phyloP scores from a whole-genome alignment of 1,140 invertebrate genomes.

The Drosophila rhopaloa region DNA sequence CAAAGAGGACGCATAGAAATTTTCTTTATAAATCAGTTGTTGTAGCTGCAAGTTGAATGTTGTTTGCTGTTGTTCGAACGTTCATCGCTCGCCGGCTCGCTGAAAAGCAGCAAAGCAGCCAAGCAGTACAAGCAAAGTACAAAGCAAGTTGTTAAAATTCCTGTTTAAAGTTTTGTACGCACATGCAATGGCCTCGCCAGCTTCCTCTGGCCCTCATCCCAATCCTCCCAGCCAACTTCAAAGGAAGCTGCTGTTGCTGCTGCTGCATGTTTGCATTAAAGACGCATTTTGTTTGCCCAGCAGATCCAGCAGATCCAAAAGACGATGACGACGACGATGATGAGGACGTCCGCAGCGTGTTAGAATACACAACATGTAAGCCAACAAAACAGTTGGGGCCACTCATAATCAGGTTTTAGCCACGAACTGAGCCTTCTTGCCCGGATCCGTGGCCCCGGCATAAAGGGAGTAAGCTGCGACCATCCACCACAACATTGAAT shows the following conservation, averaged over 20 bases:
- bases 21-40: slow-evolving; percentile 82
- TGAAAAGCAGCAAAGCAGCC: slow-evolving; percentile 32
- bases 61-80: slow-evolving; percentile 56
- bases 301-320: slow-evolving; percentile 37
- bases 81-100: slow-evolving; percentile 19
- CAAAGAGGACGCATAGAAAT: slow-evolving; percentile 70
- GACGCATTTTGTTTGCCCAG: slow-evolving; percentile 80
- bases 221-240: slow-evolving; percentile 45
- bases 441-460: slow-evolving; percentile 34
- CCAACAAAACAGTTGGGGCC: slow-evolving; percentile 68
- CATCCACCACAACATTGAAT: slow-evolving; percentile 10
- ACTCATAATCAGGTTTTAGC: slow-evolving; percentile 82
- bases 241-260: slow-evolving; percentile 71
- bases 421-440: slow-evolving; percentile 20
- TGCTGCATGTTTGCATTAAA: slow-evolving; percentile 81
- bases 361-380: slow-evolving; percentile 79
- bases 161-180: slow-evolving; percentile 83
- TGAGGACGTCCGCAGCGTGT: slow-evolving; percentile 76
- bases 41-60: slow-evolving; percentile 58
- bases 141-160: slow-evolving; percentile 84
- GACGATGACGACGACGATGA: slow-evolving; percentile 39
- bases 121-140: slow-evolving; percentile 71
- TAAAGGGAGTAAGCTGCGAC: slow-evolving; percentile 57
- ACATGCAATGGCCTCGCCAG: slow-evolving; percentile 64
- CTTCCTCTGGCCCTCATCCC: slow-evolving; percentile 19